Conservation (phyloP, 2,888 invertebrate species). For the Allolobophora icterica region DNA sequence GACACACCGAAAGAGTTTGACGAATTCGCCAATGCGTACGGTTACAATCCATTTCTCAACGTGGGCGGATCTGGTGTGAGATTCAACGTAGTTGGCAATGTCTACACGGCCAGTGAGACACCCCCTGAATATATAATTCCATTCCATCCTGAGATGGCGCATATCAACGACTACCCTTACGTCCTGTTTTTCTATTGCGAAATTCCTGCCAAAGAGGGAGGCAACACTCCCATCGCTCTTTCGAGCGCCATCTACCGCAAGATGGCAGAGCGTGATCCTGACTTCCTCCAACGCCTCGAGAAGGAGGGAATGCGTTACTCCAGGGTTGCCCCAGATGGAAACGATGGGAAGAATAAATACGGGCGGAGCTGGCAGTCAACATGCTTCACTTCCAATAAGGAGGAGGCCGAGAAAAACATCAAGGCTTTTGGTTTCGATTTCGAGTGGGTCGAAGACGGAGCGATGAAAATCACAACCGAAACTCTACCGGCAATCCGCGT, state of each 20-base stretch:
- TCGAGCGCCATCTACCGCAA: constrained; percentile 51
- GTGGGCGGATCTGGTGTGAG: no score
- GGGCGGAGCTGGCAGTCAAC: constrained; percentile 57
- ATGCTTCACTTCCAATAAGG: constrained; percentile 33
- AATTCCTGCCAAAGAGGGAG: constrained; percentile 49
- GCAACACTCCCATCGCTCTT: constrained; percentile 53
- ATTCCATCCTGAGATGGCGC: neutral
- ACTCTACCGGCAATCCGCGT: neutral
- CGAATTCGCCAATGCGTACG: constrained; percentile 35
- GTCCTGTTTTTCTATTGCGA: constrained; percentile 55
- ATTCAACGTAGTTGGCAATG: constrained; percentile 13
- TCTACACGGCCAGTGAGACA: neutral
- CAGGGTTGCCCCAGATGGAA: constrained; percentile 52
- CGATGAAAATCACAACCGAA: neutral
- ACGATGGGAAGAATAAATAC: constrained; percentile 53
- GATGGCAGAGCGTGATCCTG: constrained; percentile 47
- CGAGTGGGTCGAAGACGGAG: constrained; percentile 11
- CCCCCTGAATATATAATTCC: neutral
- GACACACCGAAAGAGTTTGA: constrained; percentile 52
- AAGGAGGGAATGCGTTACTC: constrained; percentile 50
- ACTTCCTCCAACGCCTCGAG: constrained; percentile 51
- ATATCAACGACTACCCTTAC: neutral
- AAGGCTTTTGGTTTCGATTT: neutral
- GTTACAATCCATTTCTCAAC: no score
- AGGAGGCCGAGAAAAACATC: neutral